Base-by-base conservation (phyloP, 2,888 invertebrate genomes). In the Rhamphomyia laevipes region DNA sequence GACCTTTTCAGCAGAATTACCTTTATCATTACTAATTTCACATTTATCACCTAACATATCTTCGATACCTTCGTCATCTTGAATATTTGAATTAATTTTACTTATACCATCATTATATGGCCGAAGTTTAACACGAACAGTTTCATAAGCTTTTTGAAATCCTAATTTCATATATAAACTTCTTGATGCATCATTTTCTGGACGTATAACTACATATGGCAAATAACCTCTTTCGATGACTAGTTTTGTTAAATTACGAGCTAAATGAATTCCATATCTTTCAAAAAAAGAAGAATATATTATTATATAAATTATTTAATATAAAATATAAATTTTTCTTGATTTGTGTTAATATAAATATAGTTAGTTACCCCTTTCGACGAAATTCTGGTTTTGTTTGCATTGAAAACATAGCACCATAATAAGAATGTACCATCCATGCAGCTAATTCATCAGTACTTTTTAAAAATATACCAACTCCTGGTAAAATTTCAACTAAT, bases 321-420 rank as follows among this genome's bases (percentile, higher is more conserved):
- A 53, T 54, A 55, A n/a, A 13, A n/a, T 35, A 35, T n/a, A 35
- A 35, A 35, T n/a, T 33, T 4, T 33, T 33, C 6, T 30, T 37
- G n/a, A 37, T 13, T 37, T 10, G 5, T 16, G 3, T 40, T 18
- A 17, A 47, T 50, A 43, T 43, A 7, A 47, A 23, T 13, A 41
- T 17, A 2, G 12, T 17, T 35, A 56, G 60, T 60, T 40, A 71
- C 64, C 84, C 84, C 72, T 83, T 82, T 59, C 79, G 74, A 54
- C 84, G 77, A 68, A 80, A 81, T 67, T 84, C 82, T 45, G 84
- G 84, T 61, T 81, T 78, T 50, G 89, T 89, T 72, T 89, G 88
- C 89, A 89, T 89, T 46, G 88, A 88, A 73, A 89, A 89, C 89
- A 89, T 89, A 53, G 89, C 89, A 21, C 89, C 89, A 69, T 89